Evolutionary conservation across 1,140 invertebrate species (phyloP), one percentile per base, ranked within the genome.

Genomic region (Wasmannia auropunctata): DNA sequence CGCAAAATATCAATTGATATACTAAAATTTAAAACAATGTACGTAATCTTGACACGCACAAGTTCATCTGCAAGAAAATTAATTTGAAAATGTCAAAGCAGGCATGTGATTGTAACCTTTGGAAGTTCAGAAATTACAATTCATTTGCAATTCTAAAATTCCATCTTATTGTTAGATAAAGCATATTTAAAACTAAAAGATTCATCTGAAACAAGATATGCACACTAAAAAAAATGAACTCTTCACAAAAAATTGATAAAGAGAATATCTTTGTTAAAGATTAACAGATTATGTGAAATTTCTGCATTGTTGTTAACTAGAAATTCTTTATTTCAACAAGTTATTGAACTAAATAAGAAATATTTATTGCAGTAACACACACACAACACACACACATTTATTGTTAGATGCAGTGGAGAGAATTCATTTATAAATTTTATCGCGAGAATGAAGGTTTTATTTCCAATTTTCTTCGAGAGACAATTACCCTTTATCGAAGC

Each of bases 381-480:
- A n/a, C n/a, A n/a, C n/a, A n/a, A n/a, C n/a, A n/a, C n/a, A n/a
- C n/a, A n/a, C n/a, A n/a, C n/a, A 19, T 67, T 65, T 67, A 79
- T 19, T 40, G 22, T n/a, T 14, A 7, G 5, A 25, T 63, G 14
- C 56, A 80, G 43, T 43, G 2, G n/a, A 72, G 22, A 22, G 7
- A 72, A 58, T 74, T 81, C 25, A 40, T 72, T 83, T 60, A 31
- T 60, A 10, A 83, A 58, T 22, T 74, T 43, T 28, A 40, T 74
- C 25, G n/a, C 19, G 25, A 43, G 51, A 83, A 46, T 58, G 2
- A 58, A 74, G 51, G 19, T 28, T 81, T 49, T 83, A 56, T 46
- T 40, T 83, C n/a, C 67, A 83, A 83, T 83, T 58, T 83, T 58
- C 67, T 31, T 43, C 37, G 51, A 43, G 8, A 80, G 63, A 54